A percentile compares a stretch with the other conserved stretches of the same genome.
Conservation (phyloP, 64 coral and sea anemone species). For the Orbicella faveolata region DNA sequence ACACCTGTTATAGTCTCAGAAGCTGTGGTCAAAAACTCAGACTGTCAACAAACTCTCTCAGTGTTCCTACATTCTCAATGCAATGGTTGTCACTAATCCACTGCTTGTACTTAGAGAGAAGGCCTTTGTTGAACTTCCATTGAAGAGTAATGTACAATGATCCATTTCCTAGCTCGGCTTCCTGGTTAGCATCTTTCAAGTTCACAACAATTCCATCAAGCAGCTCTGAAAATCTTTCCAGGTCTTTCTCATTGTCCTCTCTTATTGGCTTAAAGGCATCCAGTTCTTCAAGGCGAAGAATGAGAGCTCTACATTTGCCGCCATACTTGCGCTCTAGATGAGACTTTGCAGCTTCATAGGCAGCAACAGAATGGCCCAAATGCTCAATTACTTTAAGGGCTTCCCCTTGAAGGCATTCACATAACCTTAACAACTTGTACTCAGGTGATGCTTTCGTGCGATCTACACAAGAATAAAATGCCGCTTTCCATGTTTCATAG, state of each 20-base stretch:
- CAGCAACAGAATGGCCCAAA: constrained; percentile 30
- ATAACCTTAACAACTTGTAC: constrained; percentile 61
- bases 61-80: background rate
- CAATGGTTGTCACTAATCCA: background rate
- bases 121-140: constrained; percentile 12
- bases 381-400: constrained; percentile 58
- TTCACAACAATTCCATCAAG: constrained; percentile 59
- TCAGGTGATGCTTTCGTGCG: too few relatives aligned
- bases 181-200: constrained; percentile 24
- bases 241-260: constrained; percentile 29
- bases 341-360: constrained; percentile 9
- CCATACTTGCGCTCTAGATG: background rate
- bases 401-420: too few relatives aligned
- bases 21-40: constrained; percentile 50
- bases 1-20: constrained; percentile 41
- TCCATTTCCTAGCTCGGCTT: constrained; percentile 34
- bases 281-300: background rate
- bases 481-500: constrained; percentile 72
- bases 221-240: too few relatives aligned
- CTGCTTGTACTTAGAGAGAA: constrained; percentile 33
- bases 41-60: constrained; percentile 51
- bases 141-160: constrained; percentile 39
- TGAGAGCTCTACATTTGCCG: too few relatives aligned
- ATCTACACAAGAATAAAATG: too few relatives aligned
- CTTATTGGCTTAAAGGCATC: constrained; percentile 52